Base-by-base conservation (phyloP, 2,797 vertebrate species). In the Sternarchorhynchus goeldii region DNA sequence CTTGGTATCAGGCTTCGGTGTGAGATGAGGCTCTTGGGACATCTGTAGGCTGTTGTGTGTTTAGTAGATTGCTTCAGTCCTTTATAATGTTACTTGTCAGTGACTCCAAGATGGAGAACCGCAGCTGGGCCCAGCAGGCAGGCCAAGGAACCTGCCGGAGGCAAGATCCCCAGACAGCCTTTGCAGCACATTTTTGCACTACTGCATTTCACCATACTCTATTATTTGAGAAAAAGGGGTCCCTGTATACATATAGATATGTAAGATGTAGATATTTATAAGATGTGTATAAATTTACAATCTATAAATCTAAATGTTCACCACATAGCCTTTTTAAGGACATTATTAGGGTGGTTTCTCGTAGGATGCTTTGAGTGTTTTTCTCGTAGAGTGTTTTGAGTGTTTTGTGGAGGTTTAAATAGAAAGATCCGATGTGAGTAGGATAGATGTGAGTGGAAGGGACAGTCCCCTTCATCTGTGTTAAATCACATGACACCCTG, bases 401-500 rank as follows among this genome's bases (percentile, higher is more conserved):
- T 25, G 25, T 25, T 25, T 25, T 65, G 39, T 66, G 29, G 14
- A 50, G 29, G 56, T 32, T 65, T 67, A 75, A 80, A 71, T 50
- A 53, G n/a, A n/a, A 79, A 41, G 29, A 65, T 34, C 68, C 32
- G 34, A 50, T 50, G 45, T 50, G 45, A 50, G 41, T 45, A 2
- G 41, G 41, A 62, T 18, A 62, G 65, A 32, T n/a, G 32, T 71
- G 76, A n/a, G 56, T 59, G 65, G 58, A 62, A 7, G 32, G 45
- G n/a, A 74, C 6, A 25, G 63, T 16, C n/a, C 7, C 62, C 45
- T 41, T 41, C 67, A 59, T 73, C 50, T 68, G 21, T 25, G 57
- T 63, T 59, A 56, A 62, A 76, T 53, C 55, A 53, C 25, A 74
- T 79, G 79, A 77, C 81, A 77, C 58, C 53, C 67, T 64, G 79